These are phyloP conservation scores for Tetropium fuscum DNA, from an alignment of 2,888 invertebrate species.

Conservation along the genomic window DNA sequence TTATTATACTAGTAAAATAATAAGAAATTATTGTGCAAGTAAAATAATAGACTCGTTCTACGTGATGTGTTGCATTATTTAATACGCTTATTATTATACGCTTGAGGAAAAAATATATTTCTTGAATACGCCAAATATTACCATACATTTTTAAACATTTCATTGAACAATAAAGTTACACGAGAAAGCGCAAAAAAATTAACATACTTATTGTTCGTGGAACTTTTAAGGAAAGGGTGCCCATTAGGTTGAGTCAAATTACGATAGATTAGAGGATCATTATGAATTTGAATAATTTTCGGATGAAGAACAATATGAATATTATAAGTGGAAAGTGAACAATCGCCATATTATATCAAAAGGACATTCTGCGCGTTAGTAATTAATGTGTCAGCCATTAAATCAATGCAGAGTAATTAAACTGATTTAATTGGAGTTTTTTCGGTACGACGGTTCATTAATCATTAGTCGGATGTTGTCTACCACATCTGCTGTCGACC, in stretches of 20 bases:
- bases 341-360: constrained; percentile 38
- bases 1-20: too few species aligned
- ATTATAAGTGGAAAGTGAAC: constrained; percentile 21
- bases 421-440: constrained; percentile 51
- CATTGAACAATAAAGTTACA: too few species aligned
- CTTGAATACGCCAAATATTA: too few species aligned
- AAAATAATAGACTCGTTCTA: too few species aligned
- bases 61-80: too few species aligned
- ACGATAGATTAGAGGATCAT: constrained; percentile 14
- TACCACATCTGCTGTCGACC: constrained; percentile 43
- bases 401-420: constrained; percentile 45
- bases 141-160: too few species aligned
- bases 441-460: constrained; percentile 41
- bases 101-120: too few species aligned
- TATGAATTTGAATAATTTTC: constrained; percentile 16
- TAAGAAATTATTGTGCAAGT: too few species aligned
- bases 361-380: constrained; percentile 37
- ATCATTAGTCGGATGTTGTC: constrained; percentile 45
- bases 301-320: constrained; percentile 16
- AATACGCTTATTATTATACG: too few species aligned
- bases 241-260: constrained; percentile 11
- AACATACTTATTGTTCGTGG: too few species aligned
- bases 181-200: too few species aligned
- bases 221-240: constrained; percentile 7
- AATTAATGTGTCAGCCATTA: constrained; percentile 50